phyloP scores from a whole-genome alignment of 2,113 vertebrate species.

The Conger conger region DNA sequence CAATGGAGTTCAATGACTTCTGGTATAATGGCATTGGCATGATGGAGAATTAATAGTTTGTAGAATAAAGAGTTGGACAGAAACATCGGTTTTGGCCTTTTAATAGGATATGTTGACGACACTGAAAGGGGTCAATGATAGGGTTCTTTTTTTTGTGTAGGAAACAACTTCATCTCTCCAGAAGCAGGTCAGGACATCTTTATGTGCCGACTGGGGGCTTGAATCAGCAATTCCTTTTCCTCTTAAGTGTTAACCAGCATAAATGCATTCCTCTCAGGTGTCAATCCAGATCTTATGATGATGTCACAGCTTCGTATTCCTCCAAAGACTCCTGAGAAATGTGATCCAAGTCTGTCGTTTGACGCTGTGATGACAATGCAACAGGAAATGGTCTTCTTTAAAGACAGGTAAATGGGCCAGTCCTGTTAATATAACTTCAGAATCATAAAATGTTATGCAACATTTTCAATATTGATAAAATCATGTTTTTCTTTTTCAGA shows the following conservation, averaged over 20 bases:
- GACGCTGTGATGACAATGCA: conserved; percentile 57
- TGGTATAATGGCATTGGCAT: too few relatives aligned
- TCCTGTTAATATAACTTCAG: background rate
- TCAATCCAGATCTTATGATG: conserved; percentile 36
- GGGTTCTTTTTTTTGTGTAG: too few relatives aligned
- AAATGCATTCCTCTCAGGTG: conserved; percentile 34
- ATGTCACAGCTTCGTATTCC: conserved; percentile 43
- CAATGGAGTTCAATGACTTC: too few relatives aligned
- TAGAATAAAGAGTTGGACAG: too few relatives aligned
- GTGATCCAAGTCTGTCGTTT: conserved; percentile 60
- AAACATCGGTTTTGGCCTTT: too few relatives aligned
- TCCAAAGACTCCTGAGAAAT: conserved; percentile 61
- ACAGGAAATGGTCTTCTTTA: conserved; percentile 63
- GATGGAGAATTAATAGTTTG: too few relatives aligned
- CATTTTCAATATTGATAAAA: background rate
- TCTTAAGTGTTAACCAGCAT: conserved; percentile 2
- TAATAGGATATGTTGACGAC: too few relatives aligned
- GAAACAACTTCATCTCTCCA: too few relatives aligned
- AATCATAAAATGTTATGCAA: background rate
- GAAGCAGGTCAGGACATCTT: too few relatives aligned
- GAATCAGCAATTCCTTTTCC: background rate
- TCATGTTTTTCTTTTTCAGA: conserved; percentile 39
- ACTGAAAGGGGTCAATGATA: too few relatives aligned
- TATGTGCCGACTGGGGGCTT: too few relatives aligned
- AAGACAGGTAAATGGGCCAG: conserved; percentile 52